Conservation (phyloP, 1,140 invertebrate genomes). For the Macrobrachium nipponense region DNA sequence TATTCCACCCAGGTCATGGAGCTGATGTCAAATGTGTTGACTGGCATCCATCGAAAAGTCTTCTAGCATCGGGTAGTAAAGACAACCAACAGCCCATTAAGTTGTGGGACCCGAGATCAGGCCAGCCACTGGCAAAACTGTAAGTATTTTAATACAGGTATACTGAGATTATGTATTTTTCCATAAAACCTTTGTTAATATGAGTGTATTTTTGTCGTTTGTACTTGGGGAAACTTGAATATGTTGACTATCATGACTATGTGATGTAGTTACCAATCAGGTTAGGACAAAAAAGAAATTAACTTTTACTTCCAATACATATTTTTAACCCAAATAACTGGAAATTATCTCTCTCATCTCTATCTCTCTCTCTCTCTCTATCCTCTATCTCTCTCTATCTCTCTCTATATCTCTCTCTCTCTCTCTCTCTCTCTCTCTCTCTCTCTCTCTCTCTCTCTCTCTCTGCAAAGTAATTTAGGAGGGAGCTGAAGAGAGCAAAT, state of each 20-base stretch:
- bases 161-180: too few species aligned
- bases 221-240: too few species aligned
- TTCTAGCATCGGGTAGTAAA: slow-evolving; percentile 98
- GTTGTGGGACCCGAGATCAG: slow-evolving; percentile 98
- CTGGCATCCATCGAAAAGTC: slow-evolving; percentile 98
- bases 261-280: too few species aligned
- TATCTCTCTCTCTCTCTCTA: slow-evolving; percentile 29
- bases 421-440: not conserved
- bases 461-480: too few species aligned
- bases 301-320: too few species aligned
- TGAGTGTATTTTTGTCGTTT: too few species aligned
- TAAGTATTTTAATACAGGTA: slow-evolving; percentile 67
- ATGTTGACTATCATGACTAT: too few species aligned
- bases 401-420: slow-evolving; percentile 33
- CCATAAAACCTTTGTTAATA: too few species aligned
- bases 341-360: not conserved
- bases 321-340: too few species aligned
- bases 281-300: too few species aligned
- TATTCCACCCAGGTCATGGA: slow-evolving; percentile 83
- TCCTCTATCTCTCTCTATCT: not conserved
- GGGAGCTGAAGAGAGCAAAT: too few species aligned
- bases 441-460: not conserved
- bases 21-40: slow-evolving; percentile 99
- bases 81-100: slow-evolving; percentile 99
- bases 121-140: slow-evolving; percentile 78